Base-by-base conservation (phyloP, 2,888 invertebrate species). In the Hemicrepidius hirtus region DNA sequence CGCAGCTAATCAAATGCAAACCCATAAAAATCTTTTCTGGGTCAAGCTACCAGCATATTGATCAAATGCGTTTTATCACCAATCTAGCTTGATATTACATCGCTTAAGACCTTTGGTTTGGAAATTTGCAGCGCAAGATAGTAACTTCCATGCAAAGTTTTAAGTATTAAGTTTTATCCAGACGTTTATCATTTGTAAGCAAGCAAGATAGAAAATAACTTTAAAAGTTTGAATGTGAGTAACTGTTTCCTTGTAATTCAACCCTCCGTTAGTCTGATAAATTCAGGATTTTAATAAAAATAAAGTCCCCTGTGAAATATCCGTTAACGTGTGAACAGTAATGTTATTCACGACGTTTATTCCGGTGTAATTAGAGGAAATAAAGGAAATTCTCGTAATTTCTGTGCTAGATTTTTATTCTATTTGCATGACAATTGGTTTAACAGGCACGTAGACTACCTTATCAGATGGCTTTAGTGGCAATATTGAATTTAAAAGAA, bases 361-460 rank as follows among this genome's bases (percentile, higher is more conserved):
- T 63, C 32, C 63, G 44, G 46, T 63, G 32, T 63, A 63, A 63
- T 63, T 46, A 63, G 46, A 46, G 49, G 46, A 63, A 73, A 53
- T 66, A 59, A 65, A 55, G 65, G 40, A 72, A 50, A 68, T 50
- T 64, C 50, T 53, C 68, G 46, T 35, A 63, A 44, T 63, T 63
- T 46, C 53, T 40, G 20, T 18, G 32, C 24, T 28, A 57, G 65
- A 28, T 71, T 71, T 64, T 59, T 53, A 40, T 12, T 55, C 35
- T 50, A 66, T 71, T 71, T 71, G 71, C 71, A 65, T 71, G 46
- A 71, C 65, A 65, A 71, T 65, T 69, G 53, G 53, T 50, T 16
- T 46, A 21, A 46, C 28, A 20, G 18, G 40, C 24, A 18, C 46
- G 24, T 55, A 35, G 24, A 59, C 12, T 37, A 12, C 37, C 40